These are phyloP conservation scores for Pedionomus torquatus DNA, from an alignment of 2,113 vertebrate species.

Conservation along the genomic window DNA sequence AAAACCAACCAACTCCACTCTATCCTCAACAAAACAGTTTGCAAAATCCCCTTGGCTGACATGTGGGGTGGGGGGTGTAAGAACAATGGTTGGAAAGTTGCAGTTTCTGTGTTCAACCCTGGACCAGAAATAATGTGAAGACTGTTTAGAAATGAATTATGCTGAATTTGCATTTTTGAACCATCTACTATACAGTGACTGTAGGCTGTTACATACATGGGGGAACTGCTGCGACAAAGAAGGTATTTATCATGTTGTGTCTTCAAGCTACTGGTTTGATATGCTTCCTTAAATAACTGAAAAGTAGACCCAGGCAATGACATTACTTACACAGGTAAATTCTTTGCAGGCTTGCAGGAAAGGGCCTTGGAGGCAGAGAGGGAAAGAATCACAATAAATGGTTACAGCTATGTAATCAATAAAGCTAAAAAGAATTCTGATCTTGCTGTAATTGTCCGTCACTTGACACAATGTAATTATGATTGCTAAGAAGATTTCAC, in stretches of 20 bases:
- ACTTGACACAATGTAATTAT: neutral
- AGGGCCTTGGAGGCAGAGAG: fast-evolving
- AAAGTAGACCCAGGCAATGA: neutral
- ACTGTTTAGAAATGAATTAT: neutral
- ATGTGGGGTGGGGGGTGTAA: neutral
- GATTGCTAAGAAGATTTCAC: neutral
- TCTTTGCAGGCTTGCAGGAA: neutral
- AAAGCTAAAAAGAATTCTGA: neutral
- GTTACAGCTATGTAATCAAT: neutral
- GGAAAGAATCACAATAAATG: neutral
- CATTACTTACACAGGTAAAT: neutral
- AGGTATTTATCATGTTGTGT: neutral
- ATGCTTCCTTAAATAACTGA: neutral
- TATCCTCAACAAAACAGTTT: neutral
- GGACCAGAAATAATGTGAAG: neutral
- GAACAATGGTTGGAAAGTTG: neutral
- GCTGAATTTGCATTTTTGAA: neutral
- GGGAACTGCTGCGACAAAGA: neutral
- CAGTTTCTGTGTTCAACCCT: neutral
- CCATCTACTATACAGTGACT: neutral
- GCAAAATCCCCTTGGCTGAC: neutral
- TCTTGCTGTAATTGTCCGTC: neutral
- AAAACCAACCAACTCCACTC: fast-evolving
- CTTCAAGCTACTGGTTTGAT: neutral
- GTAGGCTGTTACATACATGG: neutral